Evolutionary conservation across 2,888 invertebrate genomes (phyloP), one percentile per base, ranked within the genome.

Genomic region (Mimumesa dahlbomi): DNA sequence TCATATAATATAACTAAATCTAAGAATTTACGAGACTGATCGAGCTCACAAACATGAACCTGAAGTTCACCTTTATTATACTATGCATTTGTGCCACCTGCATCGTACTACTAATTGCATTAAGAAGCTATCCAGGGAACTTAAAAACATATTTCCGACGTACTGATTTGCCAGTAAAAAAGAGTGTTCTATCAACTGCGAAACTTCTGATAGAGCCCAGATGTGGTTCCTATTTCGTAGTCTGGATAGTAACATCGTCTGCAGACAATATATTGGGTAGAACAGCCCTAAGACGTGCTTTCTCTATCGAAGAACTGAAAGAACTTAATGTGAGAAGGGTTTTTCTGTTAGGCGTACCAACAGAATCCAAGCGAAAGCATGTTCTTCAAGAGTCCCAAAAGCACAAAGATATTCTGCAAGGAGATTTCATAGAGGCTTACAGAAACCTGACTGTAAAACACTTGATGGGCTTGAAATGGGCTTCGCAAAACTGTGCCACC

Each of bases 401-500:
- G 48, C 94, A 93, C 87, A 91, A 92, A 2, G 96, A 96, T 81
- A 90, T 96, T 16, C 85, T 96, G 9, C 95, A 95, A 90, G 95
- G 95, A 3, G 93, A 93, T 79, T 96, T 96, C 84, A 63, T 90
- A 1, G 96, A 96, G 89, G 93, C 94, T 45, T 96, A 96, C 82
- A 91, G 92, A 81, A 96, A 96, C 88, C 89, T 96, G n/a, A 95
- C 95, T 2, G 93, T 93, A 79, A 96, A 96, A 88, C 95, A 96
- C 83, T 87, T 94, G 0, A 95, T 96, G 95, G 96, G 96, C 0
- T 87, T 96, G 34, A 92, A 92, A 78, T 96, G 96, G 96, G 93
- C 93, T 0, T 90, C 91, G 0, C 89, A 89, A n/a, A 90, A 91
- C 79, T 96, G 96, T 82, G 83, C 82, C 0, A 89, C 91, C 9